Evolutionary conservation across 2,888 invertebrate species (phyloP), one percentile per base, ranked within the genome.

Genomic region (Ophion obscuratus): DNA sequence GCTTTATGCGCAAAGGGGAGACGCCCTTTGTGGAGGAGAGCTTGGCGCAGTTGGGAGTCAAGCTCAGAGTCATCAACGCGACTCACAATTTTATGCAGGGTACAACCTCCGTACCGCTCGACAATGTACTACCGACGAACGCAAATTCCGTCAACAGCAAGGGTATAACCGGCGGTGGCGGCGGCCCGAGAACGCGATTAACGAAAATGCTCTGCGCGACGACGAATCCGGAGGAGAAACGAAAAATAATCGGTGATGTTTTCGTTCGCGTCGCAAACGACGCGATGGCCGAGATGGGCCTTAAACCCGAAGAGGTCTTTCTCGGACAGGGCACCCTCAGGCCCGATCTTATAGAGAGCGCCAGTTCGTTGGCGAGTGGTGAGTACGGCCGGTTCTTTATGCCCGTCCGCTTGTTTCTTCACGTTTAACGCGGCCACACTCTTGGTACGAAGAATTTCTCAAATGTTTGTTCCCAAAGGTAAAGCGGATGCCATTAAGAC

Each of bases 401-500:
- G 6, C 36, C 7, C 36, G 36, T 36, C 7, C 5, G 36, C 5
- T 7, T 36, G 17, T 10, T 61, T 47, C 4, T 24, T 24, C 24
- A 24, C 47, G 27, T 6, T 61, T 61, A 2, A 2, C 61, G 5
- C 44, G 44, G 1, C 10, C 6, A 44, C 6, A 44, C 44, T 6
- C 44, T 10, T 44, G 44, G 44, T 44, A 44, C 44, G 20, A 27
- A 47, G n/a, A 11, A 67, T 64, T 40, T 1, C n/a, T 24, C 47
- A 20, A 59, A 61, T 31, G 76, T 67, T 0, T 17, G 24, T 74
- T 79, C 53, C 1, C 17, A 53, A 71, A 93, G 94, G 95, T 90
- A 98, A 98, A 95, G 99, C 99, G 0, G 98, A 99, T 91, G 97
- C 97, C 44, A 99, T 99, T 93, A 99, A 99, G 95, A 99, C 99